Conservation (phyloP, 2,113 vertebrate species). For the Emydocephalus ijimae region DNA sequence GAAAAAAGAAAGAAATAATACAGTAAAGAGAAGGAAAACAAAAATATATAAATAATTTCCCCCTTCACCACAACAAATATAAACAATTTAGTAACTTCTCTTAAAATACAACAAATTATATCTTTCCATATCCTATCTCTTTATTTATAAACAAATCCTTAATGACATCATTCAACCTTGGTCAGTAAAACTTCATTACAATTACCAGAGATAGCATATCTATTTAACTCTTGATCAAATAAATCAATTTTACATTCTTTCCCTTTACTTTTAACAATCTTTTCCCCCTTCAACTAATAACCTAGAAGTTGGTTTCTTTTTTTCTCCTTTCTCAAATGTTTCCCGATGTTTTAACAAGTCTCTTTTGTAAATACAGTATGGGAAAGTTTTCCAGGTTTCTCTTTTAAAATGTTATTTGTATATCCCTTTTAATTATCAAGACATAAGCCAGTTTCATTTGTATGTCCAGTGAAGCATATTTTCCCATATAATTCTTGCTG, state of each 20-base stretch:
- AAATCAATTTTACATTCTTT: not conserved
- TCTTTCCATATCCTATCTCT: not conserved
- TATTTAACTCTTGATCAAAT: not conserved
- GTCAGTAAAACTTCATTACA: not conserved
- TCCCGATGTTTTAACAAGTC: not conserved
- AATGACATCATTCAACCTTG: not conserved
- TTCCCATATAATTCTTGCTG: not conserved
- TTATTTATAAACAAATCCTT: not conserved
- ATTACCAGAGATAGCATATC: not conserved
- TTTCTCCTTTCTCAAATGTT: not conserved
- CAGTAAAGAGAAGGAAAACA: not conserved
- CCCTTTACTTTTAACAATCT: not conserved
- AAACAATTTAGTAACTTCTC: not conserved
- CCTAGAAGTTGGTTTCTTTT: not conserved
- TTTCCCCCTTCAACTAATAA: not conserved
- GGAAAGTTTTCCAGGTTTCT: not conserved
- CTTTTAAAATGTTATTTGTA: not conserved
- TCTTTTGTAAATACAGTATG: not conserved
- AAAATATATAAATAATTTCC: not conserved
- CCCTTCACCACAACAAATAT: not conserved
- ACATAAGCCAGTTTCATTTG: not conserved
- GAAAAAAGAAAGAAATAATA: not conserved
- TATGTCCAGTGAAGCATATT: not conserved
- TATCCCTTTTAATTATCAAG: too few relatives aligned
- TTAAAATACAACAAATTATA: not conserved